Percentiles rank a stretch among this genome's conserved stretches.
phyloP scores from a whole-genome alignment of 2,888 invertebrate species.

The Mesochorus sp. region DNA sequence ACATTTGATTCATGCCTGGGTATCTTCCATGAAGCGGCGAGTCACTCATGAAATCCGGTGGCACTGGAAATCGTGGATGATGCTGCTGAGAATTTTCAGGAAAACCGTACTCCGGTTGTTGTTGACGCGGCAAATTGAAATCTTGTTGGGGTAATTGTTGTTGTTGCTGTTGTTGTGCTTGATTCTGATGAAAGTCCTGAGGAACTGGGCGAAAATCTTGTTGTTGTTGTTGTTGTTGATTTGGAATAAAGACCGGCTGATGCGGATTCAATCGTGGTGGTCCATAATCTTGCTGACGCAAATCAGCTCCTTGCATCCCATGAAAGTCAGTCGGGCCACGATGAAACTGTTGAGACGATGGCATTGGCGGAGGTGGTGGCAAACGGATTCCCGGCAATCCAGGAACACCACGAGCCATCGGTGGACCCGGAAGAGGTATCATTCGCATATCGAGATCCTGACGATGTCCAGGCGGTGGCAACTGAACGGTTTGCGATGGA shows the following conservation, averaged over 20 bases:
- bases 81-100: constrained; percentile 69
- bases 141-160: constrained; percentile 56
- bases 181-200: constrained; percentile 75
- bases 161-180: constrained; percentile 67
- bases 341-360: constrained; percentile 73
- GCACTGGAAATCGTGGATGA: constrained; percentile 62
- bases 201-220: constrained; percentile 70
- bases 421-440: constrained; percentile 73
- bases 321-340: constrained; percentile 68
- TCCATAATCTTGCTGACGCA: constrained; percentile 68
- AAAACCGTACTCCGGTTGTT: constrained; percentile 69
- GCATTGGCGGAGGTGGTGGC: constrained; percentile 69
- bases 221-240: constrained; percentile 58
- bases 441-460: constrained; percentile 81
- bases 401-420: constrained; percentile 66
- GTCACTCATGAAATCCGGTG: constrained; percentile 71
- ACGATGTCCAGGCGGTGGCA: constrained; percentile 81
- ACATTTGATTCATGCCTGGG: constrained; percentile 45
- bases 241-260: constrained; percentile 55
- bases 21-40: constrained; percentile 68
- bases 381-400: constrained; percentile 69
- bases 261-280: constrained; percentile 65
- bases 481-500: constrained; percentile 60
- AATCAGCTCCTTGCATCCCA: constrained; percentile 67
- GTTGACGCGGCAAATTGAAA: constrained; percentile 57